Conservation (phyloP, 2,113 vertebrate genomes). For the Mustela lutreola region DNA sequence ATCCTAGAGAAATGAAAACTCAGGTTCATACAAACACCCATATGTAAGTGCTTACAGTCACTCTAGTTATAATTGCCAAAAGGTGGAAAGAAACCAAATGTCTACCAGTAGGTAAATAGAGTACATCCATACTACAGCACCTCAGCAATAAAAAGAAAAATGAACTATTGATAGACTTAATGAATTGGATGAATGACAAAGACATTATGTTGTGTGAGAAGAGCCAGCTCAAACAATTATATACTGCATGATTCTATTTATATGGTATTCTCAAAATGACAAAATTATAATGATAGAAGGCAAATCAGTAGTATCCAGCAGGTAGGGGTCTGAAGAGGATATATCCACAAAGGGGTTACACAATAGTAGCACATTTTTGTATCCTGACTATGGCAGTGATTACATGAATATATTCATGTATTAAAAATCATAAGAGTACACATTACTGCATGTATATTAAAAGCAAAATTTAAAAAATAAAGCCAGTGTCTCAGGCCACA, state of each 20-base stretch:
- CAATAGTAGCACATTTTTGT: neutral
- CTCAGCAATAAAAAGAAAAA: constrained; percentile 26
- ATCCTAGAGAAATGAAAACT: neutral
- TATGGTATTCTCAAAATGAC: neutral
- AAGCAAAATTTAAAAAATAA: constrained; percentile 76
- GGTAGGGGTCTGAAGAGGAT: neutral
- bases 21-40: neutral
- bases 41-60: neutral
- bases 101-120: neutral
- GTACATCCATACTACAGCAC: neutral
- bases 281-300: neutral
- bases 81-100: neutral
- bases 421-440: neutral
- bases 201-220: neutral
- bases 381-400: neutral
- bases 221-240: neutral
- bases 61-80: neutral
- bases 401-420: neutral
- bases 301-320: constrained; percentile 23
- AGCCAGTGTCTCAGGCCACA: constrained; percentile 77
- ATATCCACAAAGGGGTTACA: neutral
- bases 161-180: neutral
- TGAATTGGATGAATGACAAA: constrained; percentile 24
- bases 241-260: constrained; percentile 20
- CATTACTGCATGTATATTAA: neutral